Conservation (phyloP, 2,113 vertebrate species). For the Syrmaticus mikado region DNA sequence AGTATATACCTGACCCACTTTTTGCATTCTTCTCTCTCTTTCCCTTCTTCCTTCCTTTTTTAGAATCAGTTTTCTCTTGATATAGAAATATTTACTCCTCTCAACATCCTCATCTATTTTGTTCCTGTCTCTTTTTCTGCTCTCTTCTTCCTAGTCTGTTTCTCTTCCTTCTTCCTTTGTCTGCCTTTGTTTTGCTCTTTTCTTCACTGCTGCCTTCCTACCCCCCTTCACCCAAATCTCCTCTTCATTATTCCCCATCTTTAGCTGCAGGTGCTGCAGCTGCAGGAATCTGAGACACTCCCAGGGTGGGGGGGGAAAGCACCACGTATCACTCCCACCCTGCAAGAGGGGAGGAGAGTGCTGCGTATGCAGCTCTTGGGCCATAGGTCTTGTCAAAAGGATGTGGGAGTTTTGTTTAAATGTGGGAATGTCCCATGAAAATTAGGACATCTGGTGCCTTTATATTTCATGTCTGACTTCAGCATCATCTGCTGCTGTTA, state of each 20-base stretch:
- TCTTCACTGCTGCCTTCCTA: not conserved
- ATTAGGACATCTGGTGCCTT: constrained; percentile 64
- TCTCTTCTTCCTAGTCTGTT: not conserved
- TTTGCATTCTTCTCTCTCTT: not conserved
- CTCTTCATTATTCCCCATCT: not conserved
- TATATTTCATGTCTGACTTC: constrained; percentile 12
- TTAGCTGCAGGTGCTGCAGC: constrained; percentile 34
- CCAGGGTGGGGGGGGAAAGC: not conserved
- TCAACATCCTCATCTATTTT: not conserved
- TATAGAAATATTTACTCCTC: not conserved
- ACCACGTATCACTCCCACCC: not conserved
- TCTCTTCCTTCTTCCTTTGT: not conserved
- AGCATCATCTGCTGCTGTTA: constrained; percentile 29
- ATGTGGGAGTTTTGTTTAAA: constrained; percentile 53
- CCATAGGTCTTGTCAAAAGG: constrained; percentile 56
- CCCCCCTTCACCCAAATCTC: not conserved
- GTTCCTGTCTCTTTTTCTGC: not conserved
- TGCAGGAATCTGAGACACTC: constrained; percentile 13
- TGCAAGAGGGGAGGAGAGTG: not conserved
- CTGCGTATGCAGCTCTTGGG: not conserved
- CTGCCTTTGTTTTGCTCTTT: not conserved
- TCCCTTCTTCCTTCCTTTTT: not conserved
- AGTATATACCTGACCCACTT: not conserved
- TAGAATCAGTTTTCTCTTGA: not conserved
- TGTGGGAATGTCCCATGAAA: constrained; percentile 61